Percentiles rank a stretch among this genome's conserved stretches.
These are phyloP conservation scores for Dipodomys ordii DNA, from an alignment of 2,113 vertebrate genomes.

Conservation along the genomic window DNA sequence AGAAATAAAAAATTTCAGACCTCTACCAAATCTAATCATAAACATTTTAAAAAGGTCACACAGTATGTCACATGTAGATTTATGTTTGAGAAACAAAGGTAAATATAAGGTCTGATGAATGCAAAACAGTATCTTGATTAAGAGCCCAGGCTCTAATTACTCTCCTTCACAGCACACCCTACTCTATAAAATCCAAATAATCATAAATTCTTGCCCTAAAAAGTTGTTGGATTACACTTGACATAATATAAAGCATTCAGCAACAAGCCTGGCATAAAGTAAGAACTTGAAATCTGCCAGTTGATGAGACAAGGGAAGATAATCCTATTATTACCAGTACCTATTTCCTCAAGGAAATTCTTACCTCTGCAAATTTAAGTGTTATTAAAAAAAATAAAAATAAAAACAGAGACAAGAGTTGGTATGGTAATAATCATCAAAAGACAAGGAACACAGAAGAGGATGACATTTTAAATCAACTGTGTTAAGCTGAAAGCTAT, in stretches of 20 bases:
- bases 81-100: constrained; percentile 36
- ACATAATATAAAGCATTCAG: constrained; percentile 49
- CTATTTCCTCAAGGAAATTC: constrained; percentile 55
- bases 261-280: constrained; percentile 48
- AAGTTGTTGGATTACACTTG: constrained; percentile 32
- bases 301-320: constrained; percentile 23
- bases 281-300: constrained; percentile 40
- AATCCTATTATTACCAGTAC: constrained; percentile 32
- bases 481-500: constrained; percentile 4
- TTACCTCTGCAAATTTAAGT: constrained; percentile 49
- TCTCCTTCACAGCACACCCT: neutral
- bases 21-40: neutral
- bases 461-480: constrained; percentile 49
- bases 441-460: constrained; percentile 43
- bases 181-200: constrained; percentile 49
- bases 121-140: neutral
- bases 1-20: constrained; percentile 36
- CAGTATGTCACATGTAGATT: constrained; percentile 15
- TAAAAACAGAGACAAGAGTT: constrained; percentile 7
- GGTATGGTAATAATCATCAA: neutral
- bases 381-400: constrained; percentile 43
- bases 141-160: neutral
- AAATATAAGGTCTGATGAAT: neutral
- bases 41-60: constrained; percentile 35
- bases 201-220: neutral